Percentiles rank a stretch among this genome's conserved stretches.
Evolutionary conservation across 2,888 invertebrate species (phyloP).

Genomic region (Synergus japonicus): DNA sequence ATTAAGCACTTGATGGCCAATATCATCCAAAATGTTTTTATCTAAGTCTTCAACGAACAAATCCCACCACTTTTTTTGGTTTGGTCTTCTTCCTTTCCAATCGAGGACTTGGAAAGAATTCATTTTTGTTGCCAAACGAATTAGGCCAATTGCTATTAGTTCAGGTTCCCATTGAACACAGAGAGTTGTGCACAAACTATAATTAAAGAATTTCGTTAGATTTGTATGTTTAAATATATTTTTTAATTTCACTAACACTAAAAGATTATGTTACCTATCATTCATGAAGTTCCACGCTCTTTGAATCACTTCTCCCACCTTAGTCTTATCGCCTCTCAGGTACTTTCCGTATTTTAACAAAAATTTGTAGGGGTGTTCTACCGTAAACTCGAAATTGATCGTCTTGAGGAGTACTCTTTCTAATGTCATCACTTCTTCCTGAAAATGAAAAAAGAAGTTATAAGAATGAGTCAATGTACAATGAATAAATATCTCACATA

Average conservation of each 20-base stretch:
- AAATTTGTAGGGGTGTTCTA: constrained; percentile 97
- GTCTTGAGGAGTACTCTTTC: constrained; percentile 98
- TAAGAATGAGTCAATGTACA: no score
- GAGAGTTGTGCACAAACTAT: constrained; percentile 16
- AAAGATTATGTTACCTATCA: constrained; percentile 80
- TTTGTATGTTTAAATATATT: no score
- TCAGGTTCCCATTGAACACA: constrained; percentile 36
- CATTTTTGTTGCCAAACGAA: constrained; percentile 1
- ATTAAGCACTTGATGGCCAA: constrained; percentile 96
- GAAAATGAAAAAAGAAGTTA: constrained; percentile 52
- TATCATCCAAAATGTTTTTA: constrained; percentile 96
- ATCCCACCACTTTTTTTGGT: constrained; percentile 97
- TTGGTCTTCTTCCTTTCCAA: constrained; percentile 86
- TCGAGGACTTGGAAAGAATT: neutral
- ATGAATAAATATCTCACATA: no score
- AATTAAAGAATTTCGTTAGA: neutral
- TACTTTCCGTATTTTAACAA: constrained; percentile 96
- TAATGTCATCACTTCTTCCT: constrained; percentile 93
- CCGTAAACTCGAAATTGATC: constrained; percentile 98
- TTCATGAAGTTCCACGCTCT: constrained; percentile 99
- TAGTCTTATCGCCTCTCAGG: constrained; percentile 93
- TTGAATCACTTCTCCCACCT: constrained; percentile 96
- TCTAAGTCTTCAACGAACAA: constrained; percentile 97
- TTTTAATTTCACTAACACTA: neutral
- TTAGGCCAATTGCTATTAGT: constrained; percentile 10